A percentile compares a stretch with the other conserved stretches of the same genome.
These are phyloP conservation scores for Trypoxylus dichotomus DNA, from an alignment of 1,140 invertebrate genomes.

Conservation along the genomic window DNA sequence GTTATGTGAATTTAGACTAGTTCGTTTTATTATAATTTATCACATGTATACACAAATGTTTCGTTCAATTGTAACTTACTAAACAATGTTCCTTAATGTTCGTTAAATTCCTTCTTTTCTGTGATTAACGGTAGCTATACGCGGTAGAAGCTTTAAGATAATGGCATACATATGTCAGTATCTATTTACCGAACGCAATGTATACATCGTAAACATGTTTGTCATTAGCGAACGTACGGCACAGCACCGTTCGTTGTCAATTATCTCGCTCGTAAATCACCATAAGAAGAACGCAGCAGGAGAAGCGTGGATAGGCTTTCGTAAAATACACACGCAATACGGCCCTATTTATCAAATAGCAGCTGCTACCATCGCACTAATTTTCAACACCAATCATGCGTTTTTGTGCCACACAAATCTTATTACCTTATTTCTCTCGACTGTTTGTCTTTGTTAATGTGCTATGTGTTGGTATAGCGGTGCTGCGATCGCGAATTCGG, in stretches of 20 bases:
- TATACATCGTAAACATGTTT: neutral
- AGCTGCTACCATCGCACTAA: constrained; percentile 22
- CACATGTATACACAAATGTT: too few relatives aligned
- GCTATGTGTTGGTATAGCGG: neutral
- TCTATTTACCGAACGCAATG: neutral
- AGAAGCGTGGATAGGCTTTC: neutral
- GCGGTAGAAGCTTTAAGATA: neutral
- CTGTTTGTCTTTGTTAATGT: constrained; percentile 24
- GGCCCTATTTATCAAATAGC: constrained; percentile 17
- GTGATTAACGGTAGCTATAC: neutral
- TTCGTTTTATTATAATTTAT: too few relatives aligned
- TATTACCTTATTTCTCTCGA: constrained; percentile 25
- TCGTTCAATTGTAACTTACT: neutral
- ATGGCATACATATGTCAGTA: neutral
- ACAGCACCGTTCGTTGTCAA: constrained; percentile 5
- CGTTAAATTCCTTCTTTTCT: too few relatives aligned
- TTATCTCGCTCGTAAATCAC: constrained; percentile 18
- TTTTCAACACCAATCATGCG: constrained; percentile 25
- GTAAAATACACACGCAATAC: constrained; percentile 18
- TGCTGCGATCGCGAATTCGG: neutral
- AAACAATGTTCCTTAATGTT: too few relatives aligned
- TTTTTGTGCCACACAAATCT: constrained; percentile 19
- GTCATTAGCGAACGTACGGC: constrained; percentile 1
- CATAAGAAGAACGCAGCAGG: constrained; percentile 9
- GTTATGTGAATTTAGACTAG: too few relatives aligned